phyloP scores from a whole-genome alignment of 2,113 vertebrate species.

The Piliocolobus tephrosceles region DNA sequence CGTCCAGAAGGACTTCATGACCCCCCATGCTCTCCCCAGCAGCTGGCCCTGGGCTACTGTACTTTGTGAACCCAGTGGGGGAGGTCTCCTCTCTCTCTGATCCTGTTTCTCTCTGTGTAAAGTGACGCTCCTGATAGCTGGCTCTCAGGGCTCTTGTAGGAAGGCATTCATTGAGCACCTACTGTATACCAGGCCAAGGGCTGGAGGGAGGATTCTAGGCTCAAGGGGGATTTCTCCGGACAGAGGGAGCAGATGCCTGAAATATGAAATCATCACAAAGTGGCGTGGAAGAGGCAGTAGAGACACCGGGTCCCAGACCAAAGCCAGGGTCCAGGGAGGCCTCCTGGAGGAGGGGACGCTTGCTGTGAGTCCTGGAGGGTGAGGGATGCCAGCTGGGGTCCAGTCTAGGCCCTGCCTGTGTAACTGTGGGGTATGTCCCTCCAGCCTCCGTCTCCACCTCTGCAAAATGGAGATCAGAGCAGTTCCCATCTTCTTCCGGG shows the following conservation, averaged over 20 bases:
- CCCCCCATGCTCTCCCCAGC: too few relatives aligned
- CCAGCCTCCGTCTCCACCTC: not conserved
- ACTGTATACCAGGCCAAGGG: not conserved
- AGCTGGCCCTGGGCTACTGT: not conserved
- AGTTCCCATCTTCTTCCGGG: not conserved
- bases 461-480: not conserved
- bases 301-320: accelerated
- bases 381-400: not conserved
- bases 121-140: not conserved
- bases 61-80: not conserved
- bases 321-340: not conserved
- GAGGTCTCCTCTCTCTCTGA: not conserved
- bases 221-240: not conserved
- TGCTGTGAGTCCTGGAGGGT: not conserved
- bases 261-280: not conserved
- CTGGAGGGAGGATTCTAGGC: not conserved
- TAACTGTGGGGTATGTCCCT: not conserved
- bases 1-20: not conserved
- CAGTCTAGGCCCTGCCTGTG: not conserved
- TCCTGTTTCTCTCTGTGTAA: not conserved
- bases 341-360: not conserved
- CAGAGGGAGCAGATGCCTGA: not conserved
- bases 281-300: not conserved
- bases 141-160: not conserved
- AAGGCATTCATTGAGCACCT: not conserved